Conservation (phyloP, 2,888 invertebrate genomes). For the Ischnus inquisitorius region DNA sequence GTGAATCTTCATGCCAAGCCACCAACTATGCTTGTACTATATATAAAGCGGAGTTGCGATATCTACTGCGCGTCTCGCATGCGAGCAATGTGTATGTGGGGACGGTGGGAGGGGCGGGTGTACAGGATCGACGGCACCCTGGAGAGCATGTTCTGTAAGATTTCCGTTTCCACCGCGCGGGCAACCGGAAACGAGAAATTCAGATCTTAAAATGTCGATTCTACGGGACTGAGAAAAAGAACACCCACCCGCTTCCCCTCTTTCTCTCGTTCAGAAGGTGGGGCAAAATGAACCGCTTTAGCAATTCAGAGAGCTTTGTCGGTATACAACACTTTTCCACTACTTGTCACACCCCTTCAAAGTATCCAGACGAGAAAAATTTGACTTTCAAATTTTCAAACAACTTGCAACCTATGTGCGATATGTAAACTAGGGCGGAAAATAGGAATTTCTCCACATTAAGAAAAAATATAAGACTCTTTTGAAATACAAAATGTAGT, state of each 20-base stretch:
- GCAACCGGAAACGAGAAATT: conserved; percentile 15
- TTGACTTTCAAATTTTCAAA: no score
- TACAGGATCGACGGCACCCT: conserved; percentile 3
- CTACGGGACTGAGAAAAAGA: conserved; percentile 15
- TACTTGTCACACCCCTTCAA: no score
- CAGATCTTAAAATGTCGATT: conserved; percentile 29
- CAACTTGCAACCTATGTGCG: no score
- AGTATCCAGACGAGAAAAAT: no score
- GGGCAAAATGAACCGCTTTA: no score
- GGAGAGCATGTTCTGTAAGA: conserved; percentile 9
- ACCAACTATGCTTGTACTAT: neutral
- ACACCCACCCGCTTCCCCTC: neutral
- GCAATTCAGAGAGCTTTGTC: no score
- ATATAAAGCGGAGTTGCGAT: conserved; percentile 16
- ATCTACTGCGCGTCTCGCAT: neutral
- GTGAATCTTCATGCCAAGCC: conserved; percentile 6
- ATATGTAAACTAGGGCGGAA: no score
- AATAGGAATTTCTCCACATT: no score
- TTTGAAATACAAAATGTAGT: no score
- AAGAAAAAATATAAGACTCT: no score
- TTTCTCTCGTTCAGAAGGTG: neutral
- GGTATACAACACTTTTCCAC: no score
- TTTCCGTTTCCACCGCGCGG: conserved; percentile 12
- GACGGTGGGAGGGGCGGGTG: no score
- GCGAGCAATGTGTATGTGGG: neutral